phyloP scores from a whole-genome alignment of 1,140 invertebrate species.

The Drosophila pallidifrons region DNA sequence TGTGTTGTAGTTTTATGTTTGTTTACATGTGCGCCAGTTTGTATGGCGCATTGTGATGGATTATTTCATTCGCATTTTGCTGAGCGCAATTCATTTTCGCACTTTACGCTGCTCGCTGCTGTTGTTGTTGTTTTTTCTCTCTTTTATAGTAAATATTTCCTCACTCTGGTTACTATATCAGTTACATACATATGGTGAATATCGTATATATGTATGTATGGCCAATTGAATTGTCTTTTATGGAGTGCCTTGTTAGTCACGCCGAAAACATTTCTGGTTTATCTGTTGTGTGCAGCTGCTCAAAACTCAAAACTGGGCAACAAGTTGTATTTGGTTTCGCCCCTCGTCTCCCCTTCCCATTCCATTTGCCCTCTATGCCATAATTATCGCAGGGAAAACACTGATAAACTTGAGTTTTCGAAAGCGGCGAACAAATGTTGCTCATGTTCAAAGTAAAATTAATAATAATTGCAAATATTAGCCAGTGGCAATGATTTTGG shows the following conservation, averaged over 20 bases:
- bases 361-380: background rate
- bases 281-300: conserved; percentile 65
- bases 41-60: conserved; percentile 42
- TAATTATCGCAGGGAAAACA: conserved; percentile 34
- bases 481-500: conserved; percentile 12
- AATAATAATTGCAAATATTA: conserved; percentile 50
- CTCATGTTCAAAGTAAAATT: conserved; percentile 36
- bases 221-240: conserved; percentile 41
- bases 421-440: conserved; percentile 26
- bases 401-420: conserved; percentile 29
- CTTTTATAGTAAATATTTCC: conserved; percentile 51
- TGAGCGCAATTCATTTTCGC: conserved; percentile 54
- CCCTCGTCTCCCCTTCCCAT: background rate
- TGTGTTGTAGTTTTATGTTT: conserved; percentile 71
- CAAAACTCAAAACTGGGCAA: conserved; percentile 26
- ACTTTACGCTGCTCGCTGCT: conserved; percentile 29
- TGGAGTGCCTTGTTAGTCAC: conserved; percentile 56
- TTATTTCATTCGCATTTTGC: conserved; percentile 69
- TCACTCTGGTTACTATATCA: conserved; percentile 38
- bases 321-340: conserved; percentile 39
- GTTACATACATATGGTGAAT: conserved; percentile 15
- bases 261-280: conserved; percentile 59
- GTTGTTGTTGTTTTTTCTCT: conserved; percentile 47
- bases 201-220: conserved; percentile 8
- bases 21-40: conserved; percentile 67